Evolutionary conservation across 1,140 invertebrate species (phyloP), one percentile per base, ranked within the genome.

Genomic region (Eueides isabella): DNA sequence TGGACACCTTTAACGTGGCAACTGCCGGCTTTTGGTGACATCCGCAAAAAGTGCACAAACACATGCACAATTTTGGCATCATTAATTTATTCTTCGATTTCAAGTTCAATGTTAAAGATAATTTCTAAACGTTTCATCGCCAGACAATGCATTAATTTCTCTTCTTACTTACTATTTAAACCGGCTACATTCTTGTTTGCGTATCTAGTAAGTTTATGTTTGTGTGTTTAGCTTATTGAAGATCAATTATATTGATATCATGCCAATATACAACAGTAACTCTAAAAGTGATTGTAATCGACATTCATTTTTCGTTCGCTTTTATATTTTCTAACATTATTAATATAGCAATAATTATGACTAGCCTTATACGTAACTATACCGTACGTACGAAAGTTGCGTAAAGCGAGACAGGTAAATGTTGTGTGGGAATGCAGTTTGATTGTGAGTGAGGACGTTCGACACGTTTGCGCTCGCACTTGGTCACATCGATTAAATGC

Each of bases 11-110:
- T 89, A 87, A 84, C 79, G 82, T 80, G 75, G 84, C 80, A 76
- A 86, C 87, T 85, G 82, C 84, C 82, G 83, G 79, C 84, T 91
- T 90, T 92, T 86, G 86, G 89, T 88, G 88, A 89, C 88, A 91
- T 89, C 82, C 84, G 85, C 89, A 92, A 92, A 92, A 91, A 92
- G 82, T 88, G 78, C 84, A 85, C 85, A 83, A 81, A 80, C 82
- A 81, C 83, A 86, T 86, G 76, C 84, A 80, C 84, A 77, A 80
- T 81, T 80, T 85, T 81, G 81, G 78, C 76, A 80, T 81, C 80
- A 74, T 86, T 84, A 86, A 89, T 89, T 83, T 80, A 85, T 80
- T 83, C 74, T 68, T 79, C 74, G 77, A 80, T 83, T 80, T 77
- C 72, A 80, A 84, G 71, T 80, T 77, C 80, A 83, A 81, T 77